Base-by-base conservation (phyloP, 2,888 invertebrate species). In the Caenorhabditis japonica region DNA sequence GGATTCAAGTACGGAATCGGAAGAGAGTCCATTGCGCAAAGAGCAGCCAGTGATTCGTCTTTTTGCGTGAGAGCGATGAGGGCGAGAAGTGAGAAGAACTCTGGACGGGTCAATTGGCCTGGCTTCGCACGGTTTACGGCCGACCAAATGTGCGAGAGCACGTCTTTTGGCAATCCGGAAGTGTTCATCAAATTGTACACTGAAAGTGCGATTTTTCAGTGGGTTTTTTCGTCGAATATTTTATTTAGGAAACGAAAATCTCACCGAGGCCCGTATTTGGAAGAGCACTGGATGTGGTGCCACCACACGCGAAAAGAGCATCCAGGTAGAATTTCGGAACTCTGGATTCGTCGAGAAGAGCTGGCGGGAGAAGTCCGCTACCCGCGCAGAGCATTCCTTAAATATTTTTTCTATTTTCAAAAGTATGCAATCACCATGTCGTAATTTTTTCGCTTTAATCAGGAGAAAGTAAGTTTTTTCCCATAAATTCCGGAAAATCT, bases 161-260 rank as follows among this genome's bases (percentile, higher is more conserved):
- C 81, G 55, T 89, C 88, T 34, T 88, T 86, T 1, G 88, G 85
- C 41, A 90, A 79, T 0, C 89, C 89, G 75, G 89, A 89, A 47
- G 89, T 83, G 30, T 89, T 75, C 62, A 90, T 84, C 34, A 90
- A 85, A 12, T 89, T 89, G 81, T 90, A 90, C n/a, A 90, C 85
- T 66, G 88, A 73, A 71, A 75, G 21, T 25, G 30, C 15, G 30
- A 25, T 12, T 2, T 2, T 19, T 25, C 15, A 39, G 12, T 12
- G 19, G 19, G 13, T 8, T 41, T 39, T 39, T 5, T 7, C 30
- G 30, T n/a, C n/a, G n/a, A n/a, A n/a, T n/a, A n/a, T 5, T 30
- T 30, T 17, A 19, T 10, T n/a, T 39, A 19, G 8, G 38, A 53
- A 19, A 23, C 10, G 3, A 39, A 19, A 12, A 4, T 52, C 56